Evolutionary conservation across 2,888 invertebrate species (phyloP).

Genomic region (Crioceris asparagi): DNA sequence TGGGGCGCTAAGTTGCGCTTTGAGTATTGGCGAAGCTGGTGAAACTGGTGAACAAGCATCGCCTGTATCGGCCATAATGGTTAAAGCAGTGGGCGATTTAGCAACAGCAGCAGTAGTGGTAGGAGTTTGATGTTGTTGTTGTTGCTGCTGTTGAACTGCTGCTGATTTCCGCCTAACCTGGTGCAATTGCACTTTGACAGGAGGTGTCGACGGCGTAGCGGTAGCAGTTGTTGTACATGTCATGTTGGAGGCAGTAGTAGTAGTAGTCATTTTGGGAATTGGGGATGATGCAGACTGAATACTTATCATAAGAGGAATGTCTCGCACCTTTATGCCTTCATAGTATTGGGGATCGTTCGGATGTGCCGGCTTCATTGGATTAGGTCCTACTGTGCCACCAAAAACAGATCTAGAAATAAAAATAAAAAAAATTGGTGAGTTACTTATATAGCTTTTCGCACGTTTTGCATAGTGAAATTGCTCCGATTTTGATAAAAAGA

Average conservation of each 20-base stretch:
- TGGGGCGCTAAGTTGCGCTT: slow-evolving; percentile 71
- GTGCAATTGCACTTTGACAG: no score
- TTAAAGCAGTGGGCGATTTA: background rate
- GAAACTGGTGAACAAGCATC: slow-evolving; percentile 37
- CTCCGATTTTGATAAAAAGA: no score
- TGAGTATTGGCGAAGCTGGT: slow-evolving; percentile 69
- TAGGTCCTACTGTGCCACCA: slow-evolving; percentile 74
- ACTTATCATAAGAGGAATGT: slow-evolving; percentile 46
- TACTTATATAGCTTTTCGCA: no score
- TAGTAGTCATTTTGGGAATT: background rate
- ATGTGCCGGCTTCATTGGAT: slow-evolving; percentile 51
- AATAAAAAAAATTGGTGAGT: no score
- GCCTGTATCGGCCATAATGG: slow-evolving; percentile 12
- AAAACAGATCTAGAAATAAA: slow-evolving; percentile 66
- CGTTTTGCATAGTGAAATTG: no score
- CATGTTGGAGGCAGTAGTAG: no score
- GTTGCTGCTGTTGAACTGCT: slow-evolving; percentile 8
- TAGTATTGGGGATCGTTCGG: slow-evolving; percentile 48
- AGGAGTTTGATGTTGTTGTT: slow-evolving; percentile 8
- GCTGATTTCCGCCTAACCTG: no score
- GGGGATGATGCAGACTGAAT: slow-evolving; percentile 28
- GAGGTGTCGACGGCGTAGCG: no score
- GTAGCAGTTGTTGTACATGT: no score
- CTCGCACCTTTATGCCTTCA: slow-evolving; percentile 57
- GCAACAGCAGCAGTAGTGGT: background rate